These are phyloP conservation scores for Cheilosia soror DNA, from an alignment of 2,888 invertebrate genomes.

Conservation along the genomic window DNA sequence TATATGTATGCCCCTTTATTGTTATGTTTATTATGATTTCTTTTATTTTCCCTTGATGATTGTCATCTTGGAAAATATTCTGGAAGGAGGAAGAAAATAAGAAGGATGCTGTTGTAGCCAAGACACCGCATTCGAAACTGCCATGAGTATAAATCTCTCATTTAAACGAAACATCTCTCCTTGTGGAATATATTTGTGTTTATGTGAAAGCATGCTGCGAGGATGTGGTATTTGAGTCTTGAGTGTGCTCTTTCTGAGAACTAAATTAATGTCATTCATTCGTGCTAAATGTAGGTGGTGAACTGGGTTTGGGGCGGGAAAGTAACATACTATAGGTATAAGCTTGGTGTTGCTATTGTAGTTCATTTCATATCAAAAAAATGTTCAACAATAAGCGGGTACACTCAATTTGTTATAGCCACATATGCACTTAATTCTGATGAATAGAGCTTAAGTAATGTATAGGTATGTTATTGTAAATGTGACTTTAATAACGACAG, in stretches of 20 bases:
- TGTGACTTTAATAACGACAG: too few relatives aligned
- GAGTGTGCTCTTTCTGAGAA: slow-evolving; percentile 26
- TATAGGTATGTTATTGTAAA: too few relatives aligned
- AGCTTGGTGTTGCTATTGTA: slow-evolving; percentile 12
- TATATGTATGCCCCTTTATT: slow-evolving; percentile 49
- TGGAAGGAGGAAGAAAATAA: background rate
- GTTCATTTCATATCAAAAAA: slow-evolving; percentile 41
- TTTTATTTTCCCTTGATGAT: slow-evolving; percentile 67
- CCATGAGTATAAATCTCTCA: slow-evolving; percentile 60
- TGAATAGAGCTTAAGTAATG: too few relatives aligned
- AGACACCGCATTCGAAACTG: slow-evolving; percentile 42
- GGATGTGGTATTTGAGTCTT: slow-evolving; percentile 34
- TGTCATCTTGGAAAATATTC: slow-evolving; percentile 43
- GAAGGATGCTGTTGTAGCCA: slow-evolving; percentile 24
- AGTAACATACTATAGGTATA: background rate
- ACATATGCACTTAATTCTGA: slow-evolving; percentile 11
- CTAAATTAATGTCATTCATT: slow-evolving; percentile 61
- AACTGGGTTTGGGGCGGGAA: background rate
- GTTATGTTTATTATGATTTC: slow-evolving; percentile 74
- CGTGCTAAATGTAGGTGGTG: background rate
- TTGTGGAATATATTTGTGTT: slow-evolving; percentile 64
- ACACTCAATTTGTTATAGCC: slow-evolving; percentile 43
- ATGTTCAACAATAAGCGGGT: slow-evolving; percentile 34
- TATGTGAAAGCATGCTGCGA: slow-evolving; percentile 57
- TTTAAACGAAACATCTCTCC: slow-evolving; percentile 67